Conservation (phyloP, 1,140 invertebrate genomes). For the Scaptomyza pallida region DNA sequence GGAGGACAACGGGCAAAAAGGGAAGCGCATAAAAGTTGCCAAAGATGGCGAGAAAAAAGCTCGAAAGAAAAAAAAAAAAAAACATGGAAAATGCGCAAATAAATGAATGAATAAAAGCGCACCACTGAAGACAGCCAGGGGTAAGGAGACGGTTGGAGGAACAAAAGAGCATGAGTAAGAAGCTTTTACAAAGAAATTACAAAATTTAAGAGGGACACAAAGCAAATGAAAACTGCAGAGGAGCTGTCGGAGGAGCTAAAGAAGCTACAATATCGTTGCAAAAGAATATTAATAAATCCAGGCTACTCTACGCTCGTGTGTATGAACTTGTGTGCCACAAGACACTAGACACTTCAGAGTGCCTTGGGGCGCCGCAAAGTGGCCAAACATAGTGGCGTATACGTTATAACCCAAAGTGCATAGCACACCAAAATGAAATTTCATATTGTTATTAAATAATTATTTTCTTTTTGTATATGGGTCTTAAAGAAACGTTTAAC, state of each 20-base stretch:
- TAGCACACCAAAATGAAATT: slow-evolving; percentile 12
- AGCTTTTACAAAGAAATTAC: slow-evolving; percentile 73
- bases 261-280: slow-evolving; percentile 22
- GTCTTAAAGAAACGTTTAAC: not conserved
- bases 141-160: not conserved
- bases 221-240: slow-evolving; percentile 7
- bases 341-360: slow-evolving; percentile 38
- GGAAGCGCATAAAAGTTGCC: slow-evolving; percentile 51
- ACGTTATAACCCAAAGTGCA: slow-evolving; percentile 49
- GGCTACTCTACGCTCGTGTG: slow-evolving; percentile 31
- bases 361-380: slow-evolving; percentile 19
- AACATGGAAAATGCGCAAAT: slow-evolving; percentile 67
- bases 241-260: slow-evolving; percentile 1
- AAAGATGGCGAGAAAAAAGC: slow-evolving; percentile 22
- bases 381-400: slow-evolving; percentile 55
- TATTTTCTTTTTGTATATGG: slow-evolving; percentile 15
- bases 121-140: slow-evolving; percentile 26
- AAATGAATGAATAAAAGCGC: slow-evolving; percentile 81
- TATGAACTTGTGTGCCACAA: slow-evolving; percentile 15
- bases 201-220: slow-evolving; percentile 59
- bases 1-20: not conserved
- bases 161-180: slow-evolving; percentile 14
- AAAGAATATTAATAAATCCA: slow-evolving; percentile 69
- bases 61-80: slow-evolving; percentile 17
- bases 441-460: slow-evolving; percentile 26